Base-by-base conservation (phyloP, 2,888 invertebrate species). In the Portevinia maculata region DNA sequence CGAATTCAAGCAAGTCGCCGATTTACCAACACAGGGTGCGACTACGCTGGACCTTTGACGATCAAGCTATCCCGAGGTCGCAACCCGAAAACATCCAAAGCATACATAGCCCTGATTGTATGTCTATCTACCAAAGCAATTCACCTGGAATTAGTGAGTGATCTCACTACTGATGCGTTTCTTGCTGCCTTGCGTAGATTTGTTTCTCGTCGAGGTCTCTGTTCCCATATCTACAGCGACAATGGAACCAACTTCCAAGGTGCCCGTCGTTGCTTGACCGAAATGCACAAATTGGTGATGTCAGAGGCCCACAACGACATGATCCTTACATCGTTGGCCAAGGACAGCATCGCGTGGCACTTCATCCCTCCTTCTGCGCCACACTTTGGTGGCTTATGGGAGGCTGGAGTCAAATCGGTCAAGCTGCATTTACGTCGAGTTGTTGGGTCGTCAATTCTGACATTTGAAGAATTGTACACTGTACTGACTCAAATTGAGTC, bases 221-320 rank as follows among this genome's bases (percentile, higher is more conserved):
- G 59, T 3, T 53, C 67, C 8, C 71, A 76, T 15, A 39, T 70
- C 21, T 69, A 81, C 28, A 50, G 41, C 1, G 69, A 78, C 28
- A 73, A 78, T 9, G 76, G 48, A 8, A 75, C 74, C 24, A 81
- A 64, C 4, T 81, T 75, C 60, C 76, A 62, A 11, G 83, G 76
- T 6, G 39, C 15, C 24, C 53, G 59, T 41, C 52, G 62, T 24
- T 34, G 32, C 6, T 30, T 76, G 41, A 32, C 55, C 1, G 74
- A 79, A 30, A 39, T 71, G 46, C 65, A 59, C 48, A 13, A 65
- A 37, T 53, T 75, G 3, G 46, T 39, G 0, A 15, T 57, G 24
- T 70, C 65, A 8, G 13, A 67, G 28, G 8, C 7, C 3, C 32
- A 24, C 9, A 44, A 44, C 17, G 15, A 15, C 17, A 15, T 44